Evolutionary conservation across 1,140 invertebrate species (phyloP), one percentile per base, ranked within the genome.

Genomic region (Drosophila pruinosa): DNA sequence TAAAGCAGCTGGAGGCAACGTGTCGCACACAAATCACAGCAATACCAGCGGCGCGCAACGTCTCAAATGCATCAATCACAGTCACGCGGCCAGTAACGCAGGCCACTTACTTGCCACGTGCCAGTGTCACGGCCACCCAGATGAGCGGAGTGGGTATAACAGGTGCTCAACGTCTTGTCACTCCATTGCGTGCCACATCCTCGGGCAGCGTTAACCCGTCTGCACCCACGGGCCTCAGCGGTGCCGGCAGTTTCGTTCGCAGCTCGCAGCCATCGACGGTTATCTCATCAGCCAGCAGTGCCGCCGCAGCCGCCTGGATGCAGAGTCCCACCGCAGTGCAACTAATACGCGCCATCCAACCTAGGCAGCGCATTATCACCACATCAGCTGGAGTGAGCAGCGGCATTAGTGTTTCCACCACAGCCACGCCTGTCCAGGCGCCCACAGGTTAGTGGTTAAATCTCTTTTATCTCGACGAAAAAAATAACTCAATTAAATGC

Each of bases 11-110:
- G 48, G 90, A 91, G 43, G 80, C 78, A 15, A 80, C 81, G 0
- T 89, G 89, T 1, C 74, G 90, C 5, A 89, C 90, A 0, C 90
- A 91, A 56, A 90, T 91, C 0, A 91, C 89, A 4, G 86, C 90
- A 22, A 89, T 91, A 73, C 89, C 90, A 38, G 82, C 89, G n/a
- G 74, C 90, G 0, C 72, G 89, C 34, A 89, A 75, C 28, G 80
- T 90, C 4, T 86, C 90, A 0, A 90, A 91, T 65, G 81, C 89
- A 21, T 91, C 91, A 0, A 91, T 91, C 38, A 91, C 89, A 4
- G 91, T 91, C 14, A 91, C 90, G n/a, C 45, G 90, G 14, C 80
- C 90, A 0, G 74, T 79, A 1, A 82, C 80, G 0, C 90, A 90
- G 56, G 75, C 78, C 5, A 89, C 90, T 0, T 91, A 90, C 50